Conservation (phyloP, 2,888 invertebrate genomes). For the Pyralis farinalis region DNA sequence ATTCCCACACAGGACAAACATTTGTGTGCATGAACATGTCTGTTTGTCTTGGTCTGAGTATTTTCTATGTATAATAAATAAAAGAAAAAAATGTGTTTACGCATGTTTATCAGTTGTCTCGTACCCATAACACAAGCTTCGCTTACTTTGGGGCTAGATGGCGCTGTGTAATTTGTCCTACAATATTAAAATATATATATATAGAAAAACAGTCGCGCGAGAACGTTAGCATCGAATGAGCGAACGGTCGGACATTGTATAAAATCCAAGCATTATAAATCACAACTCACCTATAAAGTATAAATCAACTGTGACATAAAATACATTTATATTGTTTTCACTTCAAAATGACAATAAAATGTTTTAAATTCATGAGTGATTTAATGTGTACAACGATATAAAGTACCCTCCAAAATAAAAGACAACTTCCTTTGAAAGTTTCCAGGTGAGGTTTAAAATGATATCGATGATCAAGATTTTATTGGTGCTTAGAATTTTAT, state of each 20-base stretch:
- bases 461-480: slow-evolving; percentile 49
- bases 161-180: too few relatives aligned
- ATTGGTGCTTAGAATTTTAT: slow-evolving; percentile 44
- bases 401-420: slow-evolving; percentile 39
- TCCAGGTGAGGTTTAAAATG: slow-evolving; percentile 32
- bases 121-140: too few relatives aligned
- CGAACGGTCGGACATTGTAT: slow-evolving; percentile 54
- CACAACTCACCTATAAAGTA: slow-evolving; percentile 74
- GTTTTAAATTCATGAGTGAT: slow-evolving; percentile 73
- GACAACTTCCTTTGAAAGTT: slow-evolving; percentile 22
- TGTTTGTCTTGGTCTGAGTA: too few relatives aligned
- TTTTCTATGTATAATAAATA: too few relatives aligned
- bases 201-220: too few relatives aligned
- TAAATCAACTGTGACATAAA: slow-evolving; percentile 75
- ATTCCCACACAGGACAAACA: too few relatives aligned
- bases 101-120: too few relatives aligned
- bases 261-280: slow-evolving; percentile 67
- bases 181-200: too few relatives aligned
- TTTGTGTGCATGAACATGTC: too few relatives aligned
- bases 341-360: slow-evolving; percentile 74
- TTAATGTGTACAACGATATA: slow-evolving; percentile 60
- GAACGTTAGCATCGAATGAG: slow-evolving; percentile 20
- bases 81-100: too few relatives aligned
- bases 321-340: slow-evolving; percentile 79
- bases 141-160: too few relatives aligned